A percentile compares a stretch with the other conserved stretches of the same genome.
Evolutionary conservation across 2,797 vertebrate genomes (phyloP).

Genomic region (Todus mexicanus): DNA sequence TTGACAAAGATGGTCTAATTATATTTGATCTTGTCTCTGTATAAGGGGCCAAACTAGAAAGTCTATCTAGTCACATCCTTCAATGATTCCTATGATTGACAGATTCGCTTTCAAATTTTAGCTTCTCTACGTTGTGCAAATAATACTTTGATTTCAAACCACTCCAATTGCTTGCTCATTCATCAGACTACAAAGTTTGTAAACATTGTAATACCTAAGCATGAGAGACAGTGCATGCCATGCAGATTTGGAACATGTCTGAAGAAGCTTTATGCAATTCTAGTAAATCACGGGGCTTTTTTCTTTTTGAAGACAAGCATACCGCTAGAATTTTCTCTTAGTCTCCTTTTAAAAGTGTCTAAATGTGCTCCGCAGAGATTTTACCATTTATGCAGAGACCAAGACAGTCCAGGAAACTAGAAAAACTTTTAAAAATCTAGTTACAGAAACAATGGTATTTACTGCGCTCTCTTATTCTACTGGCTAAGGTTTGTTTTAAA

Average conservation of each 20-base stretch:
- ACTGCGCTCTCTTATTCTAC: neutral
- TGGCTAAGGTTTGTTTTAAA: neutral
- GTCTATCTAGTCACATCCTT: neutral
- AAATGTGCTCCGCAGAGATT: neutral
- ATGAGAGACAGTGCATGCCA: neutral
- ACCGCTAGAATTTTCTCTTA: neutral
- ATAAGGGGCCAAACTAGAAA: neutral
- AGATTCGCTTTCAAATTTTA: neutral
- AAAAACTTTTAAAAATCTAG: neutral
- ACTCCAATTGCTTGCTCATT: neutral
- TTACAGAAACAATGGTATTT: neutral
- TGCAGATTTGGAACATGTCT: neutral
- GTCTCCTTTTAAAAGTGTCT: neutral
- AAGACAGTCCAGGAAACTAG: neutral
- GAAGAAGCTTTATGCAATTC: neutral
- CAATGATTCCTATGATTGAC: neutral
- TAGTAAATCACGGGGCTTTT: constrained; percentile 4
- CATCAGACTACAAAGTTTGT: neutral
- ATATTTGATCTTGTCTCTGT: neutral
- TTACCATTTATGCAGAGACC: neutral
- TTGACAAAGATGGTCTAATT: neutral
- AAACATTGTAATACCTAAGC: neutral
- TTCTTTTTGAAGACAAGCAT: neutral
- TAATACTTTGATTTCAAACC: neutral
- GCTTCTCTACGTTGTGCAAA: neutral